Evolutionary conservation across 2,113 vertebrate species (phyloP).

Genomic region (Cyanoderma ruficeps): DNA sequence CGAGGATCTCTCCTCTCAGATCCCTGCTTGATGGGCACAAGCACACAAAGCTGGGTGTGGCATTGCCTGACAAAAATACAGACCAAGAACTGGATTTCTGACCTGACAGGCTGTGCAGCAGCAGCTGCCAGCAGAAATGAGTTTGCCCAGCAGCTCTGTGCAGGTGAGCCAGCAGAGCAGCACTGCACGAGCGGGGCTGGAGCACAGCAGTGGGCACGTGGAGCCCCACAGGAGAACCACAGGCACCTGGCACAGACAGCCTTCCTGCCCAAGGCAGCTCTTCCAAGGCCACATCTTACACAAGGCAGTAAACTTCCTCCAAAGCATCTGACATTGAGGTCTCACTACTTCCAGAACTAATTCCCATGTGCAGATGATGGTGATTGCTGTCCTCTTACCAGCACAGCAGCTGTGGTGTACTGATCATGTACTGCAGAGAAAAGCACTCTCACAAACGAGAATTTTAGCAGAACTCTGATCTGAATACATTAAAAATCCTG

Average conservation of each 20-base stretch:
- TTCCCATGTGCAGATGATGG: fast-evolving
- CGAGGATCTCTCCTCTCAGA: neutral
- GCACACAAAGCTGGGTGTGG: neutral
- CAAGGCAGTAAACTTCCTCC: neutral
- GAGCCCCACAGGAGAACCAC: neutral
- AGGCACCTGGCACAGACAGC: neutral
- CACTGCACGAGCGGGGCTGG: fast-evolving
- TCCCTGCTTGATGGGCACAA: neutral
- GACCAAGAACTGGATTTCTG: neutral
- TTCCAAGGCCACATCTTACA: neutral
- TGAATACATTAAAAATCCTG: neutral
- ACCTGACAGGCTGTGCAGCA: neutral
- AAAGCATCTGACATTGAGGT: neutral
- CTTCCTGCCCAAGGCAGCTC: neutral
- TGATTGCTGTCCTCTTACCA: neutral
- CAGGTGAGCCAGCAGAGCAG: neutral
- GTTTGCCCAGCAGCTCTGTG: neutral
- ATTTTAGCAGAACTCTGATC: neutral
- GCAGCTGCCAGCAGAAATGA: neutral
- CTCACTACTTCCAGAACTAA: neutral
- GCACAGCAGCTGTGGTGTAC: neutral
- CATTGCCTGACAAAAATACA: neutral
- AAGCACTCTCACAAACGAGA: neutral
- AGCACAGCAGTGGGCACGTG: fast-evolving
- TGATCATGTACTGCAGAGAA: neutral